Base-by-base conservation (phyloP, 2,888 invertebrate species). In the Sinohyriopsis cumingii region DNA sequence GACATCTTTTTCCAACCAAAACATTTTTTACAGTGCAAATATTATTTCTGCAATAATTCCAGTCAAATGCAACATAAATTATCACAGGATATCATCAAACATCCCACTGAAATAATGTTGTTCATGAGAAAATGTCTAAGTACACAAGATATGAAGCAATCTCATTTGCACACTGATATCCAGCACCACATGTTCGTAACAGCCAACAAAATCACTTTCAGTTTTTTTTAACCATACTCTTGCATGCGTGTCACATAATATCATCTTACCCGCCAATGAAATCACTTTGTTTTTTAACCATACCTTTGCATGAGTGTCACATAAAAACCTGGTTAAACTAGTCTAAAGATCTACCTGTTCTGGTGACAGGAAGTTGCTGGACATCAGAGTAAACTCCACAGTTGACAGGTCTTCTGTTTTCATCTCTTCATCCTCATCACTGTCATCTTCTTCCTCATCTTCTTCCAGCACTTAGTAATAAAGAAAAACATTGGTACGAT, bases 341-440 rank as follows among this genome's bases (percentile, higher is more conserved):
- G 18, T 56, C 5, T 56, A 22, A 68, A 55, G 19, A 69, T 59
- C 61, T 59, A 80, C 78, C 75, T 73, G 57, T 19, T 71, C 56
- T 20, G 62, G 45, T 33, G 60, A 56, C 20, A 71, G 65, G 24
- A 70, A 72, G 55, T 75, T 75, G 28, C 75, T 76, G 7, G 84
- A 80, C 64, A 75, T 80, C 12, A 86, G 63, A 24, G 83, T 82
- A 5, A 87, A 67, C 66, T 87, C 87, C 22, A 84, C 72, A 20
- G 84, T 80, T n/a, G 78, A 69, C 5, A 84, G 12, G 22, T 82
- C 79, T 72, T 65, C 70, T 28, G 66, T 69, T 6, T 79, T 59
- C 24, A 73, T 66, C 59, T 78, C 73, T 59, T 76, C 77, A 45
- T 77, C 77, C 33, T 76, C 76, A 69, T 77, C 76, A 62, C 76